phyloP scores from a whole-genome alignment of 2,797 vertebrate species.

The Leptatherina wallacei region DNA sequence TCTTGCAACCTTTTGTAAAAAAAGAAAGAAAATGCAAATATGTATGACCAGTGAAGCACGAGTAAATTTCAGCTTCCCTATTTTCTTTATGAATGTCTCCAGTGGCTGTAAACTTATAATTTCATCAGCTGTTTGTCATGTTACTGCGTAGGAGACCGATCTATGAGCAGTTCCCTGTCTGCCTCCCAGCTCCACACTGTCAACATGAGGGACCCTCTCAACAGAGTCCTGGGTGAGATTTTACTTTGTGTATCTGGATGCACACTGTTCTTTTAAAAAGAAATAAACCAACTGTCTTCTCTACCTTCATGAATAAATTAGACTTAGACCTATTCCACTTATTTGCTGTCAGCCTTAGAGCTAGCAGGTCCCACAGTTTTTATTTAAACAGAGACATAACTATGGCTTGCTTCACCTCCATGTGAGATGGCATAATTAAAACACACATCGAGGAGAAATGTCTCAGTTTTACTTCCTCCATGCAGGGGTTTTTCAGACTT shows the following conservation, averaged over 20 bases:
- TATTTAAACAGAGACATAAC: neutral
- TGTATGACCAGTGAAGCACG: neutral
- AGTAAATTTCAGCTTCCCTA: slow-evolving; percentile 5
- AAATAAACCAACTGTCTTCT: neutral
- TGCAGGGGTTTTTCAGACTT: neutral
- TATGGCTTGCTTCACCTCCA: neutral
- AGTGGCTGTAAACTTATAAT: slow-evolving; percentile 7
- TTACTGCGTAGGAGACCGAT: slow-evolving; percentile 84
- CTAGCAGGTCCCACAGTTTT: neutral
- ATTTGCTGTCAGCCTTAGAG: neutral
- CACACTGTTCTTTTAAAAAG: neutral
- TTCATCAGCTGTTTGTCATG: neutral
- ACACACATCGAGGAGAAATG: neutral
- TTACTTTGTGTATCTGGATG: neutral
- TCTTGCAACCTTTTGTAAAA: slow-evolving; percentile 13
- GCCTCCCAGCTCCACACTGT: slow-evolving; percentile 97
- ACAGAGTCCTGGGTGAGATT: slow-evolving; percentile 93
- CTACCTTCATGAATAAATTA: neutral
- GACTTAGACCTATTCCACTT: neutral
- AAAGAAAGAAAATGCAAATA: too few species aligned
- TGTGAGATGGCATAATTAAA: neutral
- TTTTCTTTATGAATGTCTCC: slow-evolving; percentile 4
- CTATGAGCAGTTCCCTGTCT: slow-evolving; percentile 95
- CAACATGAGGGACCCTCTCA: slow-evolving; percentile 96
- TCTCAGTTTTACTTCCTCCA: neutral